Base-by-base conservation (phyloP, 2,797 vertebrate species). In the Coregonus sp. region DNA sequence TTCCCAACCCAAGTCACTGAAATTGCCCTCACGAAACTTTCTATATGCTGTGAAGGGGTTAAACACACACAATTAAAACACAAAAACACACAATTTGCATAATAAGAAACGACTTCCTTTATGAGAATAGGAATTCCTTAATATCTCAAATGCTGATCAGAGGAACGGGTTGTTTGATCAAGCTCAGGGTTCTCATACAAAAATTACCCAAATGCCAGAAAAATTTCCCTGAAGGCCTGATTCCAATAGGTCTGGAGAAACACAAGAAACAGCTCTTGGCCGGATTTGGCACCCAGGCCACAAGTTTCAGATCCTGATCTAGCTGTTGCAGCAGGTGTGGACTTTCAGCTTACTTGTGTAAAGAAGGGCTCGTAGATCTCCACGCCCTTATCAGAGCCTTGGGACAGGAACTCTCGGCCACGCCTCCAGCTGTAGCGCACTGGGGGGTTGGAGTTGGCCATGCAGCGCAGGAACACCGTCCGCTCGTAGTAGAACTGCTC, bases 291-390 rank as follows among this genome's bases (percentile, higher is more conserved):
- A 2, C 15, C 56, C 6, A 7, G 59, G n/a, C n/a, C n/a, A 61
- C n/a, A 3, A 11, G n/a, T 59, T n/a, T 6, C n/a, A 25, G 20
- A 9, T 7, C 11, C 59, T 63, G 59, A 63, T 25, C 59, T 56
- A 47, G 40, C 11, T 47, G 9, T 47, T 2, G 18, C 5, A 63
- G n/a, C 59, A 9, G 18, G 6, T 1, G 59, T 63, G 59, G 29
- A 37, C n/a, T 3, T 31, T 61, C 50, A 66, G 35, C 82, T 67
- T 92, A 98, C 97, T 96, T 98, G 97, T 70, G 97, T 98, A 88
- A 99, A 99, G 89, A 99, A 98, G 18, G 98, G 98, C 75, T 99
- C 97, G 52, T 99, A 99, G 91, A 99, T 98, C 91, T 98, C 97
- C 80, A 99, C 97, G 1, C 97, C 98, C 67, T 97, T 94, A 87